Evolutionary conservation across 2,888 invertebrate species (phyloP).

Genomic region (Gordius sp.): DNA sequence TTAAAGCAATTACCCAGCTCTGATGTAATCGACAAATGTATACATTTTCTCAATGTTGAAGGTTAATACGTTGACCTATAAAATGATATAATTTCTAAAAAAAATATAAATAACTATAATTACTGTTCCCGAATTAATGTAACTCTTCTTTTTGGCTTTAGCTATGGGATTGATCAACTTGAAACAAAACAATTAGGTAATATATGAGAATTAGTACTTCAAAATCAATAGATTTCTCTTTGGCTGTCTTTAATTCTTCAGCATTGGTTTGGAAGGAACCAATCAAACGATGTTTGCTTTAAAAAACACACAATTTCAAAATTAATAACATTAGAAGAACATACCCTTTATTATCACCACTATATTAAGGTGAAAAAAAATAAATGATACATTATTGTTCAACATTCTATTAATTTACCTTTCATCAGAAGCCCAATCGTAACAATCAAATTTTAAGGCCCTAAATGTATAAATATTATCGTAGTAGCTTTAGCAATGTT

Average conservation of each 20-base stretch:
- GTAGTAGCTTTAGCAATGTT: neutral
- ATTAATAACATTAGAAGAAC: constrained; percentile 17
- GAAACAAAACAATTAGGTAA: neutral
- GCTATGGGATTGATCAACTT: constrained; percentile 31
- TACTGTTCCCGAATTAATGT: constrained; percentile 31
- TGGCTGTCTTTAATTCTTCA: constrained; percentile 22
- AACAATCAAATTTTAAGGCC: constrained; percentile 32
- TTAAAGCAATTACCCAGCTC: constrained; percentile 30
- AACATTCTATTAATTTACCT: constrained; percentile 24
- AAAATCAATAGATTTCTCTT: constrained; percentile 25
- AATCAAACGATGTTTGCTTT: constrained; percentile 21
- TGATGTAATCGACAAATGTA: constrained; percentile 36
- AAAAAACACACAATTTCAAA: constrained; percentile 14
- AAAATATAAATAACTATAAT: neutral
- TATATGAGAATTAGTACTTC: constrained; percentile 22
- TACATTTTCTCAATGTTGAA: constrained; percentile 25
- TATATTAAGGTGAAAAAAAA: no score
- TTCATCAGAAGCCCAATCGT: constrained; percentile 33
- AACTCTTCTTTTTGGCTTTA: constrained; percentile 31
- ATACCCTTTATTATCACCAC: constrained; percentile 11
- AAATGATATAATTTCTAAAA: neutral
- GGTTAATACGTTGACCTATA: constrained; percentile 24
- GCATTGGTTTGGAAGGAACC: constrained; percentile 20
- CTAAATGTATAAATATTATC: constrained; percentile 23
- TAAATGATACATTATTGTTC: neutral